A percentile compares a stretch with the other conserved stretches of the same genome.
Conservation (phyloP, 2,797 vertebrate genomes). For the Kryptolebias ocellatus region DNA sequence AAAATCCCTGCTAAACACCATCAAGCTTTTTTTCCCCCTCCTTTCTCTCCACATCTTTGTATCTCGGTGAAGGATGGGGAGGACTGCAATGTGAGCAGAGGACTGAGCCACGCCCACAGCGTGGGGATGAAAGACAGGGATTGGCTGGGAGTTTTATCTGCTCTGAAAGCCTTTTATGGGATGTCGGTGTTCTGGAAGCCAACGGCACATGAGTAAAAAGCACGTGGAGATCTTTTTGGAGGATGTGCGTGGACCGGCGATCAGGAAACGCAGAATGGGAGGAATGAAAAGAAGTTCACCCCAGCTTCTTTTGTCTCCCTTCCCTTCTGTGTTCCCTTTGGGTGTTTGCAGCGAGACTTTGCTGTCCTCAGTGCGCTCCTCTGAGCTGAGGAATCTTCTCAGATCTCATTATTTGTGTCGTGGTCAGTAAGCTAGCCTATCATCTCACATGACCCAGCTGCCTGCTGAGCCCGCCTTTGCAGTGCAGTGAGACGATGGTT, state of each 20-base stretch:
- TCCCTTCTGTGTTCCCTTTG: slow-evolving; percentile 1
- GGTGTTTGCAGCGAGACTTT: slow-evolving; percentile 42
- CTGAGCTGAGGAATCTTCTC: slow-evolving; percentile 62
- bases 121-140: slow-evolving; percentile 15
- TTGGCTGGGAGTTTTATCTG: slow-evolving; percentile 45
- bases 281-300: slow-evolving; percentile 12
- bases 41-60: background rate
- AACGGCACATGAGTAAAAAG: slow-evolving; percentile 30
- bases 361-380: slow-evolving; percentile 49
- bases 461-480: slow-evolving; percentile 26
- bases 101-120: slow-evolving; percentile 39
- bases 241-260: slow-evolving; percentile 20
- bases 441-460: slow-evolving; percentile 55
- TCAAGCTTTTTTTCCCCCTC: background rate
- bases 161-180: slow-evolving; percentile 58
- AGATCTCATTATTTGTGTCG: slow-evolving; percentile 76
- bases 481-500: slow-evolving; percentile 25
- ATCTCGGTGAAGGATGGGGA: background rate
- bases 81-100: slow-evolving; percentile 40
- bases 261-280: slow-evolving; percentile 6
- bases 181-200: slow-evolving; percentile 38
- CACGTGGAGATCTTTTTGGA: slow-evolving; percentile 31
- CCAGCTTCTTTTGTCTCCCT: background rate
- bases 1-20: slow-evolving; percentile 60
- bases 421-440: slow-evolving; percentile 57